Base-by-base conservation (phyloP, 1,140 invertebrate genomes). In the Bilobella aurantiaca region DNA sequence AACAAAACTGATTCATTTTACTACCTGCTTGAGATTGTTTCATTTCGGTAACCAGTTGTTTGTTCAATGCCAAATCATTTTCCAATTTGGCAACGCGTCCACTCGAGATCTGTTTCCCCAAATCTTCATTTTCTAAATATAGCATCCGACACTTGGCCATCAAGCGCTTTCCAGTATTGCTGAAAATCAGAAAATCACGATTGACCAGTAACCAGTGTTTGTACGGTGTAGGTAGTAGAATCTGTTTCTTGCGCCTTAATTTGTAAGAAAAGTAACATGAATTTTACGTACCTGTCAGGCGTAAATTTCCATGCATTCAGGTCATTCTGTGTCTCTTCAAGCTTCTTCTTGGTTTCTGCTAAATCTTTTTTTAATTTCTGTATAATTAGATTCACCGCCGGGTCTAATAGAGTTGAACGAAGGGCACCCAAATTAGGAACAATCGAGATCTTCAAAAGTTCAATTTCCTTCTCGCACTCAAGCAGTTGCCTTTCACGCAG, bases 301-400 rank as follows among this genome's bases (percentile, higher is more conserved):
- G 94, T 98, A 76, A 98, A 98, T 79, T 98, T 98, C 95, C 95
- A 98, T 1, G 95, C 95, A 66, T 89, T 91, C 28, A 98, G 81
- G 83, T 98, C 95, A 80, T 95, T 96, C 80, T 98, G 94, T 28
- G 93, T 96, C 80, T 98, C 93, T 78, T 98, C 93, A 64, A 96
- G 81, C 79, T 90, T 90, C 46, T 90, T 86, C 79, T 91, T 92
- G 12, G 90, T 89, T 46, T 87, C 85, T 63, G 91, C 87, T 65
- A 98, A 79, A 79, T 98, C 94, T 77, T 92, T 89, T 69, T 91
- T 86, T 76, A 98, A 84, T 77, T 87, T 86, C 77, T 95, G 87
- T 75, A 98, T 89, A 42, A 97, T 82, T 69, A 96, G 84, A 82
- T 98, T 98, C 23, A 98, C 91, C 66, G 94, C 93, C 29, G 95